Evolutionary conservation across 2,888 invertebrate genomes (phyloP), one percentile per base, ranked within the genome.

Genomic region (Oscheius myriophilus): DNA sequence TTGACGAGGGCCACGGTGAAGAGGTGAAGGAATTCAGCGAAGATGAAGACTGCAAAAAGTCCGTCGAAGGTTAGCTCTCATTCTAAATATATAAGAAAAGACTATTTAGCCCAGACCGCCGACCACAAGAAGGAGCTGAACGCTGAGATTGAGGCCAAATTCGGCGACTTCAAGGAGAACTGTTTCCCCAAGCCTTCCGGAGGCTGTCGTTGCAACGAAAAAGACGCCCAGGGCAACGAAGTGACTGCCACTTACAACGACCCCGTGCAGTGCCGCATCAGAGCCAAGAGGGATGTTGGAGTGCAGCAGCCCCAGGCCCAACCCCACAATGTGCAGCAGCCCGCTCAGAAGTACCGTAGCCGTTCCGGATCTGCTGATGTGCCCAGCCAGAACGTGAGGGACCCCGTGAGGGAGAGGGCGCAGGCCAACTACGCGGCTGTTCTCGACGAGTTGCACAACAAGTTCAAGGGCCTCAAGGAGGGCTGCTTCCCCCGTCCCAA

Each of bases 341-440:
- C 62, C 21, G 53, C 53, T 18, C 55, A 68, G 42, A 62, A 63
- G 55, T 45, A 52, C 42, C 43, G 68, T 16, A 26, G 25, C 33
- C 59, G 59, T 18, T 42, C 25, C 26, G 52, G 45, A 25, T 43
- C 52, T 25, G 49, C 45, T 12, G 67, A 67, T 58, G 52, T 49
- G 41, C 70, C 73, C 21, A 73, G 71, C 63, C 72, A 77, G 49
- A 71, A 77, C 58, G 77, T 76, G n/a, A 39, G 77, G 14, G 77
- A 77, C 67, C 77, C 75, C 59, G 77, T 75, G 25, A 75, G 83
- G 55, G 84, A 84, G 69, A 67, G 77, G 49, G 84, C 84, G 21
- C 80, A 82, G 62, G 82, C 82, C 68, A 85, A 85, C 75, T 85
- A 85, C 69, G 80, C 78, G 7, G 82, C 82, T n/a, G 85, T 85